Base-by-base conservation (phyloP, 2,797 vertebrate species). In the Sylvia borin region DNA sequence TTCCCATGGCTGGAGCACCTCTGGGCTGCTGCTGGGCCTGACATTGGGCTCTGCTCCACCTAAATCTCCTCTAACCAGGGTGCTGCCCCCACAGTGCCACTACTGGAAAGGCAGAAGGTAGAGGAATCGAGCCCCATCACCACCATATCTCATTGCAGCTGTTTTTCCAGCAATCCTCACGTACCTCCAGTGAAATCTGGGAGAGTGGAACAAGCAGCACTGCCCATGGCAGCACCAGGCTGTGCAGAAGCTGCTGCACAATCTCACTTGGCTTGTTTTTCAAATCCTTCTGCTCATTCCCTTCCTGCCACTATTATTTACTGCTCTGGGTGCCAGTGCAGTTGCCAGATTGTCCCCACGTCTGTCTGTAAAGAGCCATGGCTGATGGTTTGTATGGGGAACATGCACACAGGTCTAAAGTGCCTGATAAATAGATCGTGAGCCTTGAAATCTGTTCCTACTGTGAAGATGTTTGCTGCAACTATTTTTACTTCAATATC, bases 401-500 rank as follows among this genome's bases (percentile, higher is more conserved):
- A 71, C 65, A 14, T 24, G 58, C 66, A 51, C 66, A 26, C 76
- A 48, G 72, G 68, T 83, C 94, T 57, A 20, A 84, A 92, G 89
- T 50, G 84, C 47, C 87, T 72, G 66, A 81, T 84, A 94, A 95
- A 93, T 70, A 91, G 83, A 82, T 70, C 7, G 13, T 9, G 73
- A 90, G 87, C 82, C 80, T 81, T 90, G 60, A 91, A 88, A 95
- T 86, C 82, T 76, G 6, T 50, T 90, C 94, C 91, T 87, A 74
- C 80, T 88, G 86, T 42, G 86, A 87, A 96, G 85, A 94, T 9
- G 25, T 78, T 94, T 91, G 66, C 95, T 91, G 73, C 1, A 1
- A 92, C 83, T 93, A 64, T 82, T 93, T 95, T 93, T 96, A 81
- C 70, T 92, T 84, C 86, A 95, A 85, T 82, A 92, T 67, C 36